A percentile compares a stretch with the other conserved stretches of the same genome.
Conservation (phyloP, 2,113 vertebrate species). For the Calidris pugnax region DNA sequence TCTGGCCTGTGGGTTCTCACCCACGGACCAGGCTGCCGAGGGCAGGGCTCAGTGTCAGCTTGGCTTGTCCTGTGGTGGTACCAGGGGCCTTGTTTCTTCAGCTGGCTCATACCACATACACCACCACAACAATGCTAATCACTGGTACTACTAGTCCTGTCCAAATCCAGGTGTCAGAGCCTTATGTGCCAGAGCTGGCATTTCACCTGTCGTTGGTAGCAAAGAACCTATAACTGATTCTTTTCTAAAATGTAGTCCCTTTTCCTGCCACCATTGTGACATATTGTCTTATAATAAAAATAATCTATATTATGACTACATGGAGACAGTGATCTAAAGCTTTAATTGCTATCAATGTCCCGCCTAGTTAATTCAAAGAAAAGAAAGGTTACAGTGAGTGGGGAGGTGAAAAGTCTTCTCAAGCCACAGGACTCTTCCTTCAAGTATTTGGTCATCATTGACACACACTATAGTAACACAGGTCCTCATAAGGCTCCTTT, state of each 20-base stretch:
- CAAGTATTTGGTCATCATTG: neutral
- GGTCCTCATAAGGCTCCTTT: neutral
- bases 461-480: neutral
- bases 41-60: neutral
- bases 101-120: neutral
- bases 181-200: fast-evolving
- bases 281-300: neutral
- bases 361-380: neutral
- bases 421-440: neutral
- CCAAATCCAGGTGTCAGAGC: neutral
- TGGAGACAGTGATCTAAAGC: neutral
- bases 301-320: neutral
- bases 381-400: neutral
- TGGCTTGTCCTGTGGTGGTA: neutral
- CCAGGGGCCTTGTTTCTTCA: neutral
- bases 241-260: neutral
- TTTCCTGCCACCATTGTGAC: neutral
- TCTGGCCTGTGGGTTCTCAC: neutral
- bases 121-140: neutral
- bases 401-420: neutral
- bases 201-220: neutral
- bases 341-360: neutral
- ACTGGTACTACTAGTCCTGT: neutral
- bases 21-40: neutral
- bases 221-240: fast-evolving